Evolutionary conservation across 1,140 invertebrate genomes (phyloP).

Genomic region (Lanistes nyassanus): DNA sequence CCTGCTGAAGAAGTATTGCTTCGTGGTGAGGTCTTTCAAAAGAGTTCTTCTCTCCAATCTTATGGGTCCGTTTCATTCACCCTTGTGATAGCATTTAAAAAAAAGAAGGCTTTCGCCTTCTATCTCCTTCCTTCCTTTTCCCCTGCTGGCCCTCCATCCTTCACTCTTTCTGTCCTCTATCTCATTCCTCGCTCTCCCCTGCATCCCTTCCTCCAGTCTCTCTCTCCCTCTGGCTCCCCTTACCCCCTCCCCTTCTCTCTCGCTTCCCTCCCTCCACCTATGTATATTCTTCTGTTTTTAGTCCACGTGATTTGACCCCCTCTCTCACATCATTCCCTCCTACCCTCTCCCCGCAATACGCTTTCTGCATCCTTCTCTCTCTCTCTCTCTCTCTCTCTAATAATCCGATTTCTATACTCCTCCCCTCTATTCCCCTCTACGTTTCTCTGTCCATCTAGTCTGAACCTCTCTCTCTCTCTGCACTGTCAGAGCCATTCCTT

Average conservation of each 20-base stretch:
- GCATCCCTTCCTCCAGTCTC: background rate
- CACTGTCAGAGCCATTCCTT: too few species aligned
- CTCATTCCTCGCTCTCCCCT: background rate
- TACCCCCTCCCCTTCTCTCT: background rate
- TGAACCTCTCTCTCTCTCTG: too few species aligned
- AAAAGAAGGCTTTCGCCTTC: too few species aligned
- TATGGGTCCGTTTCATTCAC: background rate
- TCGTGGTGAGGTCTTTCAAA: too few species aligned
- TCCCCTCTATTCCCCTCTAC: too few species aligned
- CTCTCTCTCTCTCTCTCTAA: background rate
- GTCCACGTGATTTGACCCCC: too few species aligned
- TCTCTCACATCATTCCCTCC: too few species aligned
- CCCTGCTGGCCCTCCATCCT: background rate
- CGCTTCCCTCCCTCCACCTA: background rate
- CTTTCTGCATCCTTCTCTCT: background rate
- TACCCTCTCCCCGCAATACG: too few species aligned
- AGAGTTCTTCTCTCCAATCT: too few species aligned
- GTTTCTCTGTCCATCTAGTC: too few species aligned
- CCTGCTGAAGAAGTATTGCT: too few species aligned
- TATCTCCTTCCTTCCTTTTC: conserved; percentile 1
- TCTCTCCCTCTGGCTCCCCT: background rate
- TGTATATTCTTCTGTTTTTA: background rate
- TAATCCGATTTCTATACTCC: too few species aligned
- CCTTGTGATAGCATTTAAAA: background rate
- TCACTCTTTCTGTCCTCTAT: background rate